Base-by-base conservation (phyloP, 2,888 invertebrate genomes). In the Drosophila neonasuta region DNA sequence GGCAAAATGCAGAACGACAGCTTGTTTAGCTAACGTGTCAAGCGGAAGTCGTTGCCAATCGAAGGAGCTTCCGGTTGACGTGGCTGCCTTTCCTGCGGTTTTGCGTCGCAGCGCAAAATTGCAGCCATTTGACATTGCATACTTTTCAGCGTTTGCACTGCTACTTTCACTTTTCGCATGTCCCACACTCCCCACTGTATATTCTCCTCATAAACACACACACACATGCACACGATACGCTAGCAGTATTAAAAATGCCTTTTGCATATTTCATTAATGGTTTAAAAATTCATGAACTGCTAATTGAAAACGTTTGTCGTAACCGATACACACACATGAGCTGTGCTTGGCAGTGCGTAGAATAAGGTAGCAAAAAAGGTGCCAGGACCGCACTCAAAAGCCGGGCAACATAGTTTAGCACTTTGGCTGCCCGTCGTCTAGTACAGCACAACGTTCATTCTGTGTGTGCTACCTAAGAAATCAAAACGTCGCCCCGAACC, bases 21-120 rank as follows among this genome's bases (percentile, higher is more conserved):
- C 87, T 89, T 87, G 88, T 88, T 89, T 68, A 57, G 63, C 59
- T 63, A 89, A 87, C 89, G 88, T 88, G 86, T 87, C 87, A 86
- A 88, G 36, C 90, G 90, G 91, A 90, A 90, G 89, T 90, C 89
- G 88, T 88, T 86, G 89, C 88, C 90, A 90, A 90, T 90, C 90
- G 89, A 87, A 86, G 88, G 78, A 86, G 82, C 86, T 89, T 90
- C 90, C 89, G 89, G 82, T 80, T 78, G 74, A 67, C 63, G 65
- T 68, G 64, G 63, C 44, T 74, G 63, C 74, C 68, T 71, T 50
- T 74, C 66, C 46, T 62, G 49, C 57, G 62, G 56, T 57, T 61
- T 61, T 45, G 36, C 50, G 56, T 55, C 32, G 64, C 58, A 34
- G 32, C 11, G 60, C 50, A 36, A 45, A 68, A 59, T 50, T 59